Evolutionary conservation across 2,113 vertebrate species (phyloP), one percentile per base, ranked within the genome.

Genomic region (Alectura lathami): DNA sequence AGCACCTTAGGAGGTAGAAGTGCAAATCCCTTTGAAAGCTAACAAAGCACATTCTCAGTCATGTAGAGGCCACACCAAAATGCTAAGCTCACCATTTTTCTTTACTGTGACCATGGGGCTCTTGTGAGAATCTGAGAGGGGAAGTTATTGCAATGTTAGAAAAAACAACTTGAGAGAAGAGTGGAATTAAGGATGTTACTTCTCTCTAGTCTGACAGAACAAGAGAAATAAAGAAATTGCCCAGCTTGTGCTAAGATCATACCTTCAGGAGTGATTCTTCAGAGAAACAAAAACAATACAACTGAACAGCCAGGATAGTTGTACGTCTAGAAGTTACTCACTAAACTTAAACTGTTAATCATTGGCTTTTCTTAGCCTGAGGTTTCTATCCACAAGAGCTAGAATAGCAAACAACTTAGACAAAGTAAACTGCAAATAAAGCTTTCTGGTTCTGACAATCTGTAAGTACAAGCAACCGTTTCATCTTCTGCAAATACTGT

Each of bases 281-380:
- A 60, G 47, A 81, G 79, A 81, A 93, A 86, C 54, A 88, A 45
- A 96, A 86, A 86, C 16, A 94, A 51, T 48, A 78, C 53, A 90
- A 50, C 48, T 42, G 34, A 94, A 70, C 68, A 88, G 68, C 50
- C 60, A 92, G 91, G 94, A 74, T 0, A 94, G 75, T 91, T 87
- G 86, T 64, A 95, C 88, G 89, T 1, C 0, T 40, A 90, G 63
- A 88, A 86, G 82, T 94, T 96, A 94, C 91, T 91, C 92, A 88
- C 89, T 96, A 91, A 96, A 88, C 91, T 83, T 86, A 91, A 92
- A 86, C 56, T 2, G 89, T 96, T 94, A 96, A 94, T 93, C 75
- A 91, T 90, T 97, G 84, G 60, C 91, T 95, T 91, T 34, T 90
- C 79, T 93, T 91, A 1, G n/a, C n/a, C n/a, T 74, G 82, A 74